Conservation (phyloP, 2,113 vertebrate genomes). For the Lepus americanus region DNA sequence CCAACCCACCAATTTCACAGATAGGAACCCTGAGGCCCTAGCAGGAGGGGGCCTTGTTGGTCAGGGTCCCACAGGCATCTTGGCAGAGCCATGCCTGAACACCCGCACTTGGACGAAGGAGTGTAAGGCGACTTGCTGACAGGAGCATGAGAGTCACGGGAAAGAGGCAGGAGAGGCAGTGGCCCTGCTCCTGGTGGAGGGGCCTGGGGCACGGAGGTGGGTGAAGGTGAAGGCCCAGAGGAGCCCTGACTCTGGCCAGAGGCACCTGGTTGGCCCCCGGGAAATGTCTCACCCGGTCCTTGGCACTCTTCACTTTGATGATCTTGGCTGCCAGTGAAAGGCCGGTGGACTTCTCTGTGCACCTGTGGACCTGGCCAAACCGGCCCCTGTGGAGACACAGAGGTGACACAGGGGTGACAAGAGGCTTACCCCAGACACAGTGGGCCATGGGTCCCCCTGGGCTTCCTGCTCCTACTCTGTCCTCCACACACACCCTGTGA, state of each 20-base stretch:
- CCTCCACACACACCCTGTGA: not conserved
- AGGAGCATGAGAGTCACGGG: not conserved
- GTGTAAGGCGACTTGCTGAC: not conserved
- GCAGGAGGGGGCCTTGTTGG: not conserved
- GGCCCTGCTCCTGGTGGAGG: not conserved
- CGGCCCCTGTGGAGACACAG: constrained; percentile 89
- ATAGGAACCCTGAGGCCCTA: not conserved
- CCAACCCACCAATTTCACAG: not conserved
- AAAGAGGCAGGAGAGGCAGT: not conserved
- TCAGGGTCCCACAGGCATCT: not conserved
- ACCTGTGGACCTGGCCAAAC: constrained; percentile 95
- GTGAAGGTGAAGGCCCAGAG: not conserved
- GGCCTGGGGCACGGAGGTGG: not conserved
- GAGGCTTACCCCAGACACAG: not conserved
- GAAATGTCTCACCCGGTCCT: constrained; percentile 89
- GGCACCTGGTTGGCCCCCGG: not conserved
- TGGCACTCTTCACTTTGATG: constrained; percentile 92
- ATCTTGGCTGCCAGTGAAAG: constrained; percentile 93
- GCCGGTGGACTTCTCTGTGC: constrained; percentile 90
- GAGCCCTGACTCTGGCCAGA: not conserved
- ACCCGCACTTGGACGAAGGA: not conserved
- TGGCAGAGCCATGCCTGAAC: not conserved
- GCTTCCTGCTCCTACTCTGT: not conserved
- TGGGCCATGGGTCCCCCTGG: not conserved
- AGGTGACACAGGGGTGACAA: not conserved